Evolutionary conservation across 30 jellyfish, hydroid and myxozoan genomes (phyloP), one percentile per base, ranked within the genome.

Genomic region (Calvadosia cruxmelitensis): DNA sequence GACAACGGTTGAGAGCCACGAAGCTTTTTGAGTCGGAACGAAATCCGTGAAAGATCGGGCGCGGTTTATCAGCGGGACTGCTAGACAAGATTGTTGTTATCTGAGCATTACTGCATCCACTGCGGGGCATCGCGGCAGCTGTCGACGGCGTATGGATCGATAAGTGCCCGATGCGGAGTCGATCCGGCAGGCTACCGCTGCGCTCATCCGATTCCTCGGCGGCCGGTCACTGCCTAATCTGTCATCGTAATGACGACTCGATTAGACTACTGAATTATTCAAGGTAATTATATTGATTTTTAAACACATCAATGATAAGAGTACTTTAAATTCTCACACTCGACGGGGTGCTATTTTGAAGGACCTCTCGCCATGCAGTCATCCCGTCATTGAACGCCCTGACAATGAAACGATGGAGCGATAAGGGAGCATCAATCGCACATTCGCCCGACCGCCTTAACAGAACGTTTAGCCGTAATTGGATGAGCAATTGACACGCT

Each of bases 401-500:
- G n/a, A n/a, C n/a, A n/a, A n/a, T n/a, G n/a, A n/a, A n/a, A n/a
- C n/a, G n/a, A n/a, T n/a, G n/a, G n/a, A n/a, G n/a, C n/a, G n/a
- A n/a, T n/a, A n/a, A n/a, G n/a, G n/a, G n/a, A n/a, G n/a, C n/a
- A n/a, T n/a, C n/a, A n/a, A n/a, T 64, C 50, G 16, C 76, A 63
- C 83, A 77, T 36, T 69, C 71, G 70, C 70, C 78, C 92, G 48
- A 70, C 92, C 74, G 63, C 77, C 53, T 65, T 67, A 76, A 72
- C 34, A 48, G 50, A 80, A 72, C 81, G 73, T 53, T 80, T 71
- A 69, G 66, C 77, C 53, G n/a, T 80, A 80, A 80, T 80, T 80
- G 93, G 93, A 75, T 80, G 64, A 52, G 85, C 93, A 66, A 80
- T 80, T 80, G 93, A 80, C 93, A 72, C 93, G 85, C 73, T 50